Evolutionary conservation across 2,113 vertebrate genomes (phyloP), one percentile per base, ranked within the genome.

Genomic region (Equus quagga): DNA sequence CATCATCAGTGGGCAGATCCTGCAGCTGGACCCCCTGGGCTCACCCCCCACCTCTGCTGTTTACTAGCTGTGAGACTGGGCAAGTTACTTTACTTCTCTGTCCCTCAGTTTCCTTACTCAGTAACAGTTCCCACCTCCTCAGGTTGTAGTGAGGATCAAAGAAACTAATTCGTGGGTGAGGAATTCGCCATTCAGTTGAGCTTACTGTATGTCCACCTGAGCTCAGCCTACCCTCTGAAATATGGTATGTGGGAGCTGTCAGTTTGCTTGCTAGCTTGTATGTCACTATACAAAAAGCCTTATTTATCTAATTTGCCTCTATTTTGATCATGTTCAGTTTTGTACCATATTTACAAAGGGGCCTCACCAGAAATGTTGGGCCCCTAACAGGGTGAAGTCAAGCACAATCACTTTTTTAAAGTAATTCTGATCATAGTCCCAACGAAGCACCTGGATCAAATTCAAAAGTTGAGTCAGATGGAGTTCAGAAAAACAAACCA

Each of bases 401-500:
- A 41, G 51, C 49, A 69, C 60, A 46, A 19, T 33, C 14, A 33
- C 62, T 65, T 58, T 81, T 72, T 56, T 2, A 36, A 94, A 72
- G 18, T 67, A 75, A 97, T 81, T 94, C 72, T 82, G 58, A 64
- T 58, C n/a, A 65, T 26, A 83, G 36, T 78, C 28, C 24, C 69
- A 93, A 64, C 70, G 46, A 69, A 79, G 56, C 49, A 19, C 65
- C 62, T 73, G 49, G 36, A 58, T 95, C 49, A 70, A 26, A 44
- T 88, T 84, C 86, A 79, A 84, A 62, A 88, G 6, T 44, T 31
- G 19, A 8, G 58, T 84, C 54, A 33, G 49, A 73, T 1, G 6
- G 36, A 80, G 62, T 95, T 95, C 60, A 94, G 65, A 41, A 93
- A 94, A 60, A 93, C 65, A 67, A 58, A 60, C 21, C 36, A 24